These are phyloP conservation scores for Henricia sp. DNA, from an alignment of 53 echinoderm and acorn worm genomes.

Conservation along the genomic window DNA sequence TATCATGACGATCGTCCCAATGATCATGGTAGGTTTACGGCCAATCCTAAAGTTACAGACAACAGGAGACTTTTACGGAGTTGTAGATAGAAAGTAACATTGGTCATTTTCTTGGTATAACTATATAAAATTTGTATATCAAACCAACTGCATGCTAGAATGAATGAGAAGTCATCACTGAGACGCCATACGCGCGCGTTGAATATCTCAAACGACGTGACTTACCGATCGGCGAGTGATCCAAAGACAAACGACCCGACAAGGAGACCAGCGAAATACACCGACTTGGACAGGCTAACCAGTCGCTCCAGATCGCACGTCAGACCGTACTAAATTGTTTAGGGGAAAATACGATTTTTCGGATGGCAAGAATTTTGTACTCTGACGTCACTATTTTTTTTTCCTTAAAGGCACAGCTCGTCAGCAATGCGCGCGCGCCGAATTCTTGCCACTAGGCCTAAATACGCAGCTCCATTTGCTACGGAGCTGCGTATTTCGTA, in stretches of 20 bases:
- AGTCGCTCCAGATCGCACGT: slow-evolving; percentile 63
- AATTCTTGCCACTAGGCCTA: background rate
- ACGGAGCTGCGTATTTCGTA: too few relatives aligned
- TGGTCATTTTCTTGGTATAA: background rate
- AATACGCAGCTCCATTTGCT: too few relatives aligned
- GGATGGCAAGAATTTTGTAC: background rate
- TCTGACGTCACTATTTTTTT: too few relatives aligned
- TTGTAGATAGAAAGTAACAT: background rate
- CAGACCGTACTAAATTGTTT: slow-evolving; percentile 71
- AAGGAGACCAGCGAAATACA: slow-evolving; percentile 77
- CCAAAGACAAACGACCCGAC: slow-evolving; percentile 79
- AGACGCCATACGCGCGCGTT: background rate
- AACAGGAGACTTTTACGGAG: background rate
- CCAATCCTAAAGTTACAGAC: slow-evolving; percentile 47
- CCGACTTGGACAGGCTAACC: slow-evolving; percentile 66
- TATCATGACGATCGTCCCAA: slow-evolving; percentile 2
- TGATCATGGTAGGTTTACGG: slow-evolving; percentile 45
- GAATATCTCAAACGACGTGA: background rate
- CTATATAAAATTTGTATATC: background rate
- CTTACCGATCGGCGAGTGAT: slow-evolving; percentile 79
- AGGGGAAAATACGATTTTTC: background rate
- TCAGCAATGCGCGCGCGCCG: too few relatives aligned
- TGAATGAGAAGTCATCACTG: background rate
- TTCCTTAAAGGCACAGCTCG: too few relatives aligned
- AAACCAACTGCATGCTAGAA: too few relatives aligned